Evolutionary conservation across 2,797 vertebrate genomes (phyloP).

Genomic region (Euthynnus affinis): DNA sequence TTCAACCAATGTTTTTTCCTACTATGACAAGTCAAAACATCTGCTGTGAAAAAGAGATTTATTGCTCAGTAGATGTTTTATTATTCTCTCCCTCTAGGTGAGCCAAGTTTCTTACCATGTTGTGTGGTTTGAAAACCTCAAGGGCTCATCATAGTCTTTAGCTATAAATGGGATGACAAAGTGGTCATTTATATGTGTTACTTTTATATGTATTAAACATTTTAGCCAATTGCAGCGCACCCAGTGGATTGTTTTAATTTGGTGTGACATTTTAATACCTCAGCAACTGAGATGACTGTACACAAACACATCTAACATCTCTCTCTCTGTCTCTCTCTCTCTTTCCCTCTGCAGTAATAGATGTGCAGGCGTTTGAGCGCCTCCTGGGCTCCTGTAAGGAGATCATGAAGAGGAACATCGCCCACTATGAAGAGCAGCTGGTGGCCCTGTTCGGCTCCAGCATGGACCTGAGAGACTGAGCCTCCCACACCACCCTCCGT

Average conservation of each 20-base stretch:
- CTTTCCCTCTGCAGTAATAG: conserved; percentile 89
- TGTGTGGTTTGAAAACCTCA: neutral
- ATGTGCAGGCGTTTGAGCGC: conserved; percentile 97
- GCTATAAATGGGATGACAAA: neutral
- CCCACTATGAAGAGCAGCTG: conserved; percentile 98
- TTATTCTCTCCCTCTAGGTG: neutral
- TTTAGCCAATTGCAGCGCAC: neutral
- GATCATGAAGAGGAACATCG: conserved; percentile 99
- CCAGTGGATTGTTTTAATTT: neutral
- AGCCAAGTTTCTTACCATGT: neutral
- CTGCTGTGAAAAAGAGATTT: no score
- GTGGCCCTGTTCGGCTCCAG: conserved; percentile 99
- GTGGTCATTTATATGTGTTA: neutral
- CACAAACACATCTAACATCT: neutral
- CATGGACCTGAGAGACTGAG: conserved; percentile 95
- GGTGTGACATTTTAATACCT: neutral
- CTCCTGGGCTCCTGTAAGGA: conserved; percentile 99
- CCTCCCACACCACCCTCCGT: conserved; percentile 82
- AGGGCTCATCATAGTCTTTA: neutral
- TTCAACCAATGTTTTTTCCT: neutral
- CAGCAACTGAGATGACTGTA: neutral
- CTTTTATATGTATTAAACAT: neutral
- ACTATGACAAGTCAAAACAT: neutral
- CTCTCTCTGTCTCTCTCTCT: neutral
- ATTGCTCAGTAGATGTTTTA: neutral